Evolutionary conservation across 2,113 vertebrate genomes (phyloP).

Genomic region (Trematomus loennbergii): DNA sequence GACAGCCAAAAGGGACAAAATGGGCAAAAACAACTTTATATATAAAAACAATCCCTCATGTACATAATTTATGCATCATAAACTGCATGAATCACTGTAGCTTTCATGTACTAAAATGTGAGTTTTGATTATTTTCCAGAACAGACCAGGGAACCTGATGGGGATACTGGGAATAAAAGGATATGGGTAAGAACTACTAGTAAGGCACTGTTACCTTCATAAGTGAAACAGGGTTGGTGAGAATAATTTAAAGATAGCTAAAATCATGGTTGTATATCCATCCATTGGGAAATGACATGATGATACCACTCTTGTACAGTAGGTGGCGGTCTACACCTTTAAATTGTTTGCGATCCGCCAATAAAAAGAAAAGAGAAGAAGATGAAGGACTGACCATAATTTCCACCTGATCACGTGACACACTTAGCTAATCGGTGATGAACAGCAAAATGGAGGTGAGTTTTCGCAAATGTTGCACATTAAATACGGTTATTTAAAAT

Average conservation of each 20-base stretch:
- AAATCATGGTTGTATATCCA: too few relatives aligned
- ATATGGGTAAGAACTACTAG: too few relatives aligned
- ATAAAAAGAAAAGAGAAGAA: too few relatives aligned
- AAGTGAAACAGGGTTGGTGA: too few relatives aligned
- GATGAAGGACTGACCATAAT: too few relatives aligned
- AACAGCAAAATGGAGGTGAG: constrained; percentile 79
- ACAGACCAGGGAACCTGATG: not conserved
- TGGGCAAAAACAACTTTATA: not conserved
- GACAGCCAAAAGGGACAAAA: not conserved
- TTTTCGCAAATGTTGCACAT: constrained; percentile 1
- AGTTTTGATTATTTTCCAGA: not conserved
- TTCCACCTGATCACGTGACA: constrained; percentile 60
- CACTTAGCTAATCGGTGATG: not conserved
- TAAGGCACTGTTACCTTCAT: too few relatives aligned
- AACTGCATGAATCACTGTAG: not conserved
- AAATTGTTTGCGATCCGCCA: too few relatives aligned
- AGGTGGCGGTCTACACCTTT: too few relatives aligned
- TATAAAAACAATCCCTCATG: not conserved
- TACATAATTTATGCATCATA: not conserved
- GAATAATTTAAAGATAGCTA: too few relatives aligned
- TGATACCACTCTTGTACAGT: too few relatives aligned
- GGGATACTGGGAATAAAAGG: too few relatives aligned
- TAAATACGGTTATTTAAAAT: not conserved
- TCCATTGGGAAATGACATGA: too few relatives aligned
- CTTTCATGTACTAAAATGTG: not conserved